Conservation (phyloP, 2,888 invertebrate genomes). For the Leptopilina syphax region DNA sequence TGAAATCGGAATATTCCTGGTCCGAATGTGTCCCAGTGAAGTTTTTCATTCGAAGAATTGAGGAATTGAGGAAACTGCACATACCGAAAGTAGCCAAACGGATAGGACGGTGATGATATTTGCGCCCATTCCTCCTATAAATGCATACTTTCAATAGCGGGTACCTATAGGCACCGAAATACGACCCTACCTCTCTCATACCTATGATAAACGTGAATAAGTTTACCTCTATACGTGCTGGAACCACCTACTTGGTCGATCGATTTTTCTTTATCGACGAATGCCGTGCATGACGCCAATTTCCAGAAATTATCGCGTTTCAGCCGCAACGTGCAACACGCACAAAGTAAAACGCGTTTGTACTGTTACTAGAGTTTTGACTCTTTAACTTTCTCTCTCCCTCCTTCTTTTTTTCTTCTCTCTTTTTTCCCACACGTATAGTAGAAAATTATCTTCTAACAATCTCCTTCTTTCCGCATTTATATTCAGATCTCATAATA, state of each 20-base stretch:
- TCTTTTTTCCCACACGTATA: neutral
- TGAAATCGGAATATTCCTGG: too few relatives aligned
- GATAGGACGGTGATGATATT: conserved; percentile 55
- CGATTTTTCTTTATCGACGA: conserved; percentile 67
- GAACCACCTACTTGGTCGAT: conserved; percentile 53
- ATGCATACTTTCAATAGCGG: conserved; percentile 64
- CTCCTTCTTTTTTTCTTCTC: neutral
- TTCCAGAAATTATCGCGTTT: conserved; percentile 72
- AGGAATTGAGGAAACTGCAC: too few relatives aligned
- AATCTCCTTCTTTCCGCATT: too few relatives aligned
- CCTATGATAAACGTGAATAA: conserved; percentile 38
- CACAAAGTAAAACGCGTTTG: conserved; percentile 50
- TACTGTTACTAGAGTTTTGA: conserved; percentile 40
- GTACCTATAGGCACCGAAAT: conserved; percentile 44
- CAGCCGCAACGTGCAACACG: conserved; percentile 59
- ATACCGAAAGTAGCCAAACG: neutral
- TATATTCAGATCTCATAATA: too few relatives aligned
- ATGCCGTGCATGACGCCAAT: conserved; percentile 70
- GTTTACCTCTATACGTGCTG: conserved; percentile 39
- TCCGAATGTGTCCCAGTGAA: too few relatives aligned
- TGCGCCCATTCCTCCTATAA: conserved; percentile 68
- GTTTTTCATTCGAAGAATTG: too few relatives aligned
- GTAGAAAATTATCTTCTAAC: too few relatives aligned
- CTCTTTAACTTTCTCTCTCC: conserved; percentile 35
- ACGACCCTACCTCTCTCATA: conserved; percentile 47